phyloP scores from a whole-genome alignment of 2,113 vertebrate species.

The Misgurnus mizolepis region DNA sequence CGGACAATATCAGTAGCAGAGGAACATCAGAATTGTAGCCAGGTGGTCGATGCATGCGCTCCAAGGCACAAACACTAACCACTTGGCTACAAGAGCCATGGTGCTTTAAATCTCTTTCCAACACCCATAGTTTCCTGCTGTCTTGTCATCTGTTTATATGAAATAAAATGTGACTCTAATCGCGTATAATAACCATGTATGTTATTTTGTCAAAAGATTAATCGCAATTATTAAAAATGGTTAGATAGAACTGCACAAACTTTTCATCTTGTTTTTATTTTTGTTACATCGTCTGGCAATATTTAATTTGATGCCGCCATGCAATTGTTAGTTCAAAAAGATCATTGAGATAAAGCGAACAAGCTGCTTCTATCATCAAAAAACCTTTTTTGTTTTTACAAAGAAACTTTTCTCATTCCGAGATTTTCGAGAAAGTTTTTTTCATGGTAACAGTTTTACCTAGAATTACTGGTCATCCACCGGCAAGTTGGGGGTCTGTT shows the following conservation, averaged over 20 bases:
- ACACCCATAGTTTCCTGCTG: too few relatives aligned
- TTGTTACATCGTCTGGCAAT: background rate
- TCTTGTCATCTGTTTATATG: too few relatives aligned
- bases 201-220: too few relatives aligned
- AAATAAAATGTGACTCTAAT: too few relatives aligned
- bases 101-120: too few relatives aligned
- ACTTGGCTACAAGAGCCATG: too few relatives aligned
- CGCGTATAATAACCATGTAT: too few relatives aligned
- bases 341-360: background rate
- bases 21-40: background rate
- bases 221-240: too few relatives aligned
- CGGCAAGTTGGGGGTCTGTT: background rate
- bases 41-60: background rate
- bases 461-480: background rate
- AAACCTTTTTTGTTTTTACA: background rate
- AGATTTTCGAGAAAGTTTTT: background rate
- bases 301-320: background rate
- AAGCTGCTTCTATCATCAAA: background rate
- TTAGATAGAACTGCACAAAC: too few relatives aligned
- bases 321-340: background rate
- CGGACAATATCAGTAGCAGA: background rate
- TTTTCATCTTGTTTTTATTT: background rate
- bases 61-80: constrained; percentile 68
- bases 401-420: background rate
- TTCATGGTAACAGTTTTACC: constrained; percentile 16